Base-by-base conservation (phyloP, 1,140 invertebrate species). In the Drosophila sp. region DNA sequence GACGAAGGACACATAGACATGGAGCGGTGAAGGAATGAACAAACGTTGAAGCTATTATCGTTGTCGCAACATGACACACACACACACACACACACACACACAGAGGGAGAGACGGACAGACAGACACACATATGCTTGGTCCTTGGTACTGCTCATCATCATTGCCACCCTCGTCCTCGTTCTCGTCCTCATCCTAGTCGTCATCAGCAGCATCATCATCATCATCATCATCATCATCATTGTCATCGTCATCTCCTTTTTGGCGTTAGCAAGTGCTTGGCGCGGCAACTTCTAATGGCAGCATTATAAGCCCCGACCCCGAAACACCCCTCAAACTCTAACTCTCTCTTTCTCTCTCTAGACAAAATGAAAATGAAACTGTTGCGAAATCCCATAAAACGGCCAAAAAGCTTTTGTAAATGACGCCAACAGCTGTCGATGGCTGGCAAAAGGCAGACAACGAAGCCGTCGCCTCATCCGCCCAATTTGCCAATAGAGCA, bases 1-100 rank as follows among this genome's bases (percentile, higher is more conserved):
- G 96, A 97, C 93, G 97, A 98, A 92, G 95, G 95, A 82, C 97
- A 98, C 90, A 98, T 98, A 93, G 81, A 97, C 58, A 58, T 58
- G 30, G 56, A 97, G 98, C 92, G 25, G 44, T 50, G 98, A 97
- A 94, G 96, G 11, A 97, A 96, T 83, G 79, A 92, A 96, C 97
- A 11, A 92, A 97, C 29, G 93, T 97, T 76, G 98, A 98, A 94
- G 95, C 97, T 30, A 94, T 95, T 41, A 98, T 98, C 93, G 94
- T 97, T 91, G 95, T 97, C 23, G 94, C 94, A 76, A 92, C 98
- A 30, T 96, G 96, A 40, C 94, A 96, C 33, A 97, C 98, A 64
- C 95, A 93, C 64, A 71, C 64, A 72, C 44, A 70, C n/a, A n/a
- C 66, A 70, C 27, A 69, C 29, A 69, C 27, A 66, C 33, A 17